Conservation (phyloP, 2,113 vertebrate genomes). For the Crocuta crocuta region DNA sequence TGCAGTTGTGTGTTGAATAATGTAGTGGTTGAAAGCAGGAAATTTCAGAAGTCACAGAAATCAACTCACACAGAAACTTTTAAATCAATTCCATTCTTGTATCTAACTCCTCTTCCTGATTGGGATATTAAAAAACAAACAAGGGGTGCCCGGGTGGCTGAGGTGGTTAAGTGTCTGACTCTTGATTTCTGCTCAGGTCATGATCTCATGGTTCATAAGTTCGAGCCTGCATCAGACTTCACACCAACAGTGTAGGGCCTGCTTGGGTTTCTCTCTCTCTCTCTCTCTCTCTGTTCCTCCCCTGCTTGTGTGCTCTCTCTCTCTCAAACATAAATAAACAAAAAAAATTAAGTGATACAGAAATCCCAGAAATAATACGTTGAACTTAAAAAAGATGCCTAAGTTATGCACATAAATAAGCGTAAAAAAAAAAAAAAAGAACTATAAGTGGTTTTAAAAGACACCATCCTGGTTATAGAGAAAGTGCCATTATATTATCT, state of each 20-base stretch:
- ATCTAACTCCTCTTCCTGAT: neutral
- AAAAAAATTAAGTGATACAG: neutral
- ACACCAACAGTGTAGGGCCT: too few species aligned
- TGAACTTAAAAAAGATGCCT: neutral
- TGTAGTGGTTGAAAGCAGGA: neutral
- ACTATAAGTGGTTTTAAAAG: neutral
- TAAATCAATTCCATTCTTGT: neutral
- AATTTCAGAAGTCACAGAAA: neutral
- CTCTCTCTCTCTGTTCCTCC: too few species aligned
- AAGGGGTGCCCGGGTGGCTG: neutral
- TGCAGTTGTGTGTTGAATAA: neutral
- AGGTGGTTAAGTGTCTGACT: too few species aligned
- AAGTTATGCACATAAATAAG: neutral
- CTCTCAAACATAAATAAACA: too few species aligned
- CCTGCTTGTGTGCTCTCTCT: too few species aligned
- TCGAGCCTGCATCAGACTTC: too few species aligned
- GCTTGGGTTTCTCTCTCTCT: too few species aligned
- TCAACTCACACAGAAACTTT: neutral
- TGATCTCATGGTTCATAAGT: too few species aligned
- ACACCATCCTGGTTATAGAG: neutral
- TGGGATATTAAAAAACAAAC: neutral
- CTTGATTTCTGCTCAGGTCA: too few species aligned
- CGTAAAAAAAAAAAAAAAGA: neutral
- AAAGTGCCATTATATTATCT: neutral
- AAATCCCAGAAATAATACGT: neutral